Conservation (phyloP, 2,797 vertebrate genomes). For the Hephaestus fuliginosus region DNA sequence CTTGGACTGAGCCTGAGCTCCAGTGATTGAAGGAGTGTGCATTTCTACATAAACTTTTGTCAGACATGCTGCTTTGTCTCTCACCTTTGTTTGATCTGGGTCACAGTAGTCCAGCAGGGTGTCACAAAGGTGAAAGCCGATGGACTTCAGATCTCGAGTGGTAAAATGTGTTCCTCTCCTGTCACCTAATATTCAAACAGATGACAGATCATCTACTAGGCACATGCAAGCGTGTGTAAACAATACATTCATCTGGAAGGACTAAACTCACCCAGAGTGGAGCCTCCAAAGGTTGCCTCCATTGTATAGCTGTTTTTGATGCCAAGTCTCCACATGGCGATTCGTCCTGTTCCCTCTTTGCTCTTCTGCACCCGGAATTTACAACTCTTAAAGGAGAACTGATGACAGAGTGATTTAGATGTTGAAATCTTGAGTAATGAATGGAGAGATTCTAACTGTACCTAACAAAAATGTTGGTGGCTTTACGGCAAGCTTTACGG, state of each 20-base stretch:
- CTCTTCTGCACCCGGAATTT: slow-evolving; percentile 94
- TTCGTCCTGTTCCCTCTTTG: slow-evolving; percentile 93
- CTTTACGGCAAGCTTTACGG: too few relatives aligned
- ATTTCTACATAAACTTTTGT: background rate
- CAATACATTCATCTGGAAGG: background rate
- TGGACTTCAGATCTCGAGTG: slow-evolving; percentile 88
- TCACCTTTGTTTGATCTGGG: slow-evolving; percentile 91
- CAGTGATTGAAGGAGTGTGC: background rate
- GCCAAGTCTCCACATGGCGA: slow-evolving; percentile 94
- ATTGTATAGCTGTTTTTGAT: slow-evolving; percentile 95
- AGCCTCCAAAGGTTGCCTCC: slow-evolving; percentile 93
- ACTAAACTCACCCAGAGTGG: slow-evolving; percentile 89
- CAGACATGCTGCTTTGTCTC: background rate
- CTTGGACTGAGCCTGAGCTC: background rate
- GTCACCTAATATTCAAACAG: slow-evolving; percentile 78
- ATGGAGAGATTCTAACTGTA: background rate
- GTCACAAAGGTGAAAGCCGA: slow-evolving; percentile 93
- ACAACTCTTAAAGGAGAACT: slow-evolving; percentile 95
- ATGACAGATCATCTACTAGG: background rate
- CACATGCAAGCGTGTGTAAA: background rate
- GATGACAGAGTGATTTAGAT: slow-evolving; percentile 22
- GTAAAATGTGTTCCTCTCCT: slow-evolving; percentile 92
- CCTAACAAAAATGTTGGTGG: too few relatives aligned
- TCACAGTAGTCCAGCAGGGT: slow-evolving; percentile 94
- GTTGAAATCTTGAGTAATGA: slow-evolving; percentile 9